Conservation (phyloP, 2,797 vertebrate species). For the Leucoraja ocellata region DNA sequence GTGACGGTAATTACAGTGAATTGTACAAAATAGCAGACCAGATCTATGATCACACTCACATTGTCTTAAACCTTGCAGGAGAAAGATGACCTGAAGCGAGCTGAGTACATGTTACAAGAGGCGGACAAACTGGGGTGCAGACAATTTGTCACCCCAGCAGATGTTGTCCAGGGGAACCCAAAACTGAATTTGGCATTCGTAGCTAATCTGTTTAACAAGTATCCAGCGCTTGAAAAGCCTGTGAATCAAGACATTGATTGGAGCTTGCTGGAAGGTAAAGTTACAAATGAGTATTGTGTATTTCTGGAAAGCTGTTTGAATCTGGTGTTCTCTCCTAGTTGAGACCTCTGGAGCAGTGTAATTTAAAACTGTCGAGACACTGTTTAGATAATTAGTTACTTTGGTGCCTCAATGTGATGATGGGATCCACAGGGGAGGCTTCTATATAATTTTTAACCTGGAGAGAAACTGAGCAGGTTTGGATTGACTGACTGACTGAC, state of each 20-base stretch:
- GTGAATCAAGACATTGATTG: slow-evolving; percentile 85
- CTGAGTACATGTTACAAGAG: slow-evolving; percentile 80
- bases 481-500: not conserved
- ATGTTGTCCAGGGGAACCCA: slow-evolving; percentile 81
- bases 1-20: not conserved
- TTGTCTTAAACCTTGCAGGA: slow-evolving; percentile 59
- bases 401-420: too few relatives aligned
- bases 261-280: slow-evolving; percentile 75
- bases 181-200: slow-evolving; percentile 95
- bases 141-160: slow-evolving; percentile 82
- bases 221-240: slow-evolving; percentile 86
- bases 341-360: not conserved
- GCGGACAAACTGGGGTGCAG: slow-evolving; percentile 79
- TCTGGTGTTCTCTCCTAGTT: not conserved
- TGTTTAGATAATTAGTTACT: not conserved
- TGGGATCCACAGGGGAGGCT: not conserved
- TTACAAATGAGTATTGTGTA: accelerated
- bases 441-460: not conserved
- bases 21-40: not conserved
- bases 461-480: not conserved
- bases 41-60: not conserved
- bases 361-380: not conserved
- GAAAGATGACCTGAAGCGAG: slow-evolving; percentile 75
- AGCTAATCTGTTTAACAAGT: slow-evolving; percentile 94
- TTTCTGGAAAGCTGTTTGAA: slow-evolving; percentile 10